Percentiles rank a stretch among this genome's conserved stretches.
phyloP scores from a whole-genome alignment of 2,113 vertebrate species.

The Callithrix jacchus region DNA sequence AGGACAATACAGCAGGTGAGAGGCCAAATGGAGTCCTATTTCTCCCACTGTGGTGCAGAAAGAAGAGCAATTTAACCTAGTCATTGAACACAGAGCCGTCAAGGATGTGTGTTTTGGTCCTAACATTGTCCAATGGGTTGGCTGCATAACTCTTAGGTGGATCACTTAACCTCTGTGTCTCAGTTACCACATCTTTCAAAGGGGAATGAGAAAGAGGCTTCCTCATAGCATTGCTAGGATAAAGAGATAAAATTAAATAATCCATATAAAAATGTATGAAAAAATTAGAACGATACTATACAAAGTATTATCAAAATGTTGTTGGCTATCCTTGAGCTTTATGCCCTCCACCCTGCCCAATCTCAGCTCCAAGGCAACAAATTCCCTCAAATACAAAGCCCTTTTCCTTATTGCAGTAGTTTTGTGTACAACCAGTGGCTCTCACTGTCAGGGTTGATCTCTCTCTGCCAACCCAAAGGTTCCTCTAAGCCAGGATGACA shows the following conservation, averaged over 20 bases:
- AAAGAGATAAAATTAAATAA: conserved; percentile 64
- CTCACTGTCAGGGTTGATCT: background rate
- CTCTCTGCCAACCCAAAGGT: background rate
- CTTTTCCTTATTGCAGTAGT: background rate
- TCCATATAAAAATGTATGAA: conserved; percentile 2
- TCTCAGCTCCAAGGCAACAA: conserved; percentile 4
- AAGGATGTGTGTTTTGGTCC: background rate
- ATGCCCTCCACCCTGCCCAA: background rate
- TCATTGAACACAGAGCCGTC: background rate
- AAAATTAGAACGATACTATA: conserved; percentile 20
- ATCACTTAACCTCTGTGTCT: conserved; percentile 69
- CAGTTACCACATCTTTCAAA: conserved; percentile 75
- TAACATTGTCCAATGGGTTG: background rate
- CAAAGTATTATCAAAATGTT: conserved; percentile 14
- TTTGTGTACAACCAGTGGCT: background rate
- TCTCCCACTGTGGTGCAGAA: background rate
- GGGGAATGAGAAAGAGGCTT: conserved; percentile 65
- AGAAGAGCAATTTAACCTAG: background rate
- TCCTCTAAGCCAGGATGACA: background rate
- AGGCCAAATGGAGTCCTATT: background rate
- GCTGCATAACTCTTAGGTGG: background rate
- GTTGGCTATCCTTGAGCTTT: background rate
- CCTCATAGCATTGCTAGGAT: conserved; percentile 68
- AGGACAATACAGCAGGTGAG: background rate
- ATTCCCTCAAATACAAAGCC: conserved; percentile 30